These are phyloP conservation scores for Euphonia xanthogaster DNA, from an alignment of 2,797 vertebrate species.

Conservation along the genomic window DNA sequence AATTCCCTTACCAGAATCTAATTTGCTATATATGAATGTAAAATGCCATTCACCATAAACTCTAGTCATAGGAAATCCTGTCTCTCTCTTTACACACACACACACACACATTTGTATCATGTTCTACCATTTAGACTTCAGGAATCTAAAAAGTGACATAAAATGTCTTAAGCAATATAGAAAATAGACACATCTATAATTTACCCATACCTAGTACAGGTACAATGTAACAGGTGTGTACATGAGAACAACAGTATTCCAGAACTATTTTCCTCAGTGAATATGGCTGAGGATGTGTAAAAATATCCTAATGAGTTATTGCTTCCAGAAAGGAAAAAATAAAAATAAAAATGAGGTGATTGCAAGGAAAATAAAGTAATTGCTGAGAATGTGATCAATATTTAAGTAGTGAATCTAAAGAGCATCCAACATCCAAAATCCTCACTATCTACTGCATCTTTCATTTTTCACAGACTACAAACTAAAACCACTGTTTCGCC, in stretches of 20 bases:
- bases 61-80: neutral
- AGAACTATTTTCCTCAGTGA: neutral
- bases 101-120: neutral
- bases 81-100: neutral
- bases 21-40: neutral
- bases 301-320: neutral
- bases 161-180: neutral
- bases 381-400: neutral
- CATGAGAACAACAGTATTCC: neutral
- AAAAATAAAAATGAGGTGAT: neutral
- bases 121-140: neutral
- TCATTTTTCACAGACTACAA: neutral
- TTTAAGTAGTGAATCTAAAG: neutral
- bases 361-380: neutral
- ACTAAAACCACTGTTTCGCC: conserved; percentile 41
- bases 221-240: neutral
- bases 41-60: neutral
- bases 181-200: neutral
- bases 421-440: neutral
- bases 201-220: neutral
- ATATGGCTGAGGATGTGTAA: neutral
- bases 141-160: neutral
- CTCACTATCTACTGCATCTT: neutral
- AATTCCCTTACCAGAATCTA: neutral
- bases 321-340: neutral